phyloP scores from a whole-genome alignment of 2,797 vertebrate species.

The Eleutherodactylus coqui region DNA sequence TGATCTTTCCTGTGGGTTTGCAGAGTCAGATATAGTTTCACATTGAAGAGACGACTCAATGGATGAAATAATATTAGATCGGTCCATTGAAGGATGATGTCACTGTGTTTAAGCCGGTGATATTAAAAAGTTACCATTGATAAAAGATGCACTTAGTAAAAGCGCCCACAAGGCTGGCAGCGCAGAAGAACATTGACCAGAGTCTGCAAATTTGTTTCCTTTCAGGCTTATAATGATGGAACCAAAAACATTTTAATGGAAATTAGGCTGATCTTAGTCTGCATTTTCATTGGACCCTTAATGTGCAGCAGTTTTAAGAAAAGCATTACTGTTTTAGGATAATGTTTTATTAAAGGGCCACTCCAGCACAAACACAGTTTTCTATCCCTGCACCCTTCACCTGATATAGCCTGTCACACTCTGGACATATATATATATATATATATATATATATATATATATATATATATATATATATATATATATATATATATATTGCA shows the following conservation, averaged over 20 bases:
- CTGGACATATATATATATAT: no score
- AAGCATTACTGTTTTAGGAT: background rate
- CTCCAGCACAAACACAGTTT: no score
- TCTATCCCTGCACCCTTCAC: no score
- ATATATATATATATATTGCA: no score
- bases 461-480: no score
- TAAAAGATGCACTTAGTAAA: background rate
- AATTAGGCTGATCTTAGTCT: background rate
- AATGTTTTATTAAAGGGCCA: background rate
- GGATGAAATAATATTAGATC: constrained; percentile 25
- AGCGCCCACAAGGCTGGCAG: background rate
- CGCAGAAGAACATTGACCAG: background rate
- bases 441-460: no score
- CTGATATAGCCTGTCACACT: no score
- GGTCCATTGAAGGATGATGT: background rate
- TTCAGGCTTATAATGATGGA: background rate
- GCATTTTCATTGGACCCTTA: background rate
- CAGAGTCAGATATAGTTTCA: constrained; percentile 16
- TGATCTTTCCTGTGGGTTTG: constrained; percentile 53
- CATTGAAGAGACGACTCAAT: background rate
- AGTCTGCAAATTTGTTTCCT: background rate
- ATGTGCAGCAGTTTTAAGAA: background rate
- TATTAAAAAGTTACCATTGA: background rate
- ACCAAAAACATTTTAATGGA: background rate
- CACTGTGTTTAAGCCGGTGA: background rate